Conservation (phyloP, 2,113 vertebrate species). For the Crotalus tigris region DNA sequence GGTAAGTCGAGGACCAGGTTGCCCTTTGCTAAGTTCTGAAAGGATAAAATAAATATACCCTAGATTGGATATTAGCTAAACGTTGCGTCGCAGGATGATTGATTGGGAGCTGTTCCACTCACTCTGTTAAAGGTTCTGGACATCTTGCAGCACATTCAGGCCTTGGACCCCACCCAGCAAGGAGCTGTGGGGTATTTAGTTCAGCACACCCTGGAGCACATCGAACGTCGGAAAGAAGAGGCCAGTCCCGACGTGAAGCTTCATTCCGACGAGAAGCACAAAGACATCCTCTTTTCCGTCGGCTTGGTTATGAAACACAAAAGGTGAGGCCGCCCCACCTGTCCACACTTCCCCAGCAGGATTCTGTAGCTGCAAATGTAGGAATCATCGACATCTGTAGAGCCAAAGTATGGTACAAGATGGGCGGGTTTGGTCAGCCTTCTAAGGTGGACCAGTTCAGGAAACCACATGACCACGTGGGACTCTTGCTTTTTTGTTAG, state of each 20-base stretch:
- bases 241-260: slow-evolving; percentile 84
- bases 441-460: neutral
- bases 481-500: neutral
- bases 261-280: slow-evolving; percentile 83
- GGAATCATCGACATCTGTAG: neutral
- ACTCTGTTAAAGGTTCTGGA: slow-evolving; percentile 85
- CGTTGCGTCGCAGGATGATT: neutral
- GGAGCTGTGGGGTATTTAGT: slow-evolving; percentile 93
- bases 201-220: slow-evolving; percentile 94
- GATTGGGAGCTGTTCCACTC: neutral
- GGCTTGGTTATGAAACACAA: slow-evolving; percentile 97
- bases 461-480: neutral
- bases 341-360: neutral
- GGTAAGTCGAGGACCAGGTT: too few species aligned
- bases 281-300: slow-evolving; percentile 85
- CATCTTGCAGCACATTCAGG: slow-evolving; percentile 96
- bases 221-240: slow-evolving; percentile 90
- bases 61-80: neutral
- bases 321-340: slow-evolving; percentile 71
- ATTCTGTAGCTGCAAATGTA: neutral
- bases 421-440: neutral
- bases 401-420: neutral
- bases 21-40: neutral
- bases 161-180: slow-evolving; percentile 91
- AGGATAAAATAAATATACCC: neutral